These are phyloP conservation scores for Muraenolepis orangiensis DNA, from an alignment of 2,797 vertebrate species.

Conservation along the genomic window DNA sequence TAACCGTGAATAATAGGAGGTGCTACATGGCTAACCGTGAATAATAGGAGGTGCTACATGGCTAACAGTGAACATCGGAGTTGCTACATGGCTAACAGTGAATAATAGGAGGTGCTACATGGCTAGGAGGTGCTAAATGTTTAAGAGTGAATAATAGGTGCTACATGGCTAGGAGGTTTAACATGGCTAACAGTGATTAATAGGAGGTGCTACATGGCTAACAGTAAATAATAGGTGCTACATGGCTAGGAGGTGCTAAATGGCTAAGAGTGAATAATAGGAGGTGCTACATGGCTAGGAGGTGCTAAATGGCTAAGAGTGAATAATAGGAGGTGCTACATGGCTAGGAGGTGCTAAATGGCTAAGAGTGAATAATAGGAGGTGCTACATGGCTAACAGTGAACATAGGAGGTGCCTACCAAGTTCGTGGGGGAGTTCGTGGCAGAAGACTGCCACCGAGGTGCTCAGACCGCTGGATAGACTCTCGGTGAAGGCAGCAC, in stretches of 20 bases:
- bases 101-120: background rate
- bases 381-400: background rate
- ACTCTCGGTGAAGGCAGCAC: conserved; percentile 92
- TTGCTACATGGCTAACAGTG: background rate
- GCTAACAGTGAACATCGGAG: background rate
- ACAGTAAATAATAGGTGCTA: background rate
- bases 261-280: background rate
- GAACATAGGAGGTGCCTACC: conserved; percentile 69
- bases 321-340: too few species aligned
- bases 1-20: too few species aligned
- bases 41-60: background rate
- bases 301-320: too few species aligned
- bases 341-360: too few species aligned
- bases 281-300: background rate
- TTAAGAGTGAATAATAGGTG: too few species aligned
- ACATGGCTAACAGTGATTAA: background rate
- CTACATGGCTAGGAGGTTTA: too few species aligned
- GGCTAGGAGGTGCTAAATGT: too few species aligned
- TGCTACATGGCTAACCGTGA: background rate
- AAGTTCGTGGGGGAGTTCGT: conserved; percentile 93
- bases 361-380: background rate
- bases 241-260: too few species aligned
- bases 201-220: background rate
- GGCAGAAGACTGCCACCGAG: conserved; percentile 96
- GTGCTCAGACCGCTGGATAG: conserved; percentile 95